Conservation (phyloP, 1,140 invertebrate genomes). For the Eurosta solidaginis region DNA sequence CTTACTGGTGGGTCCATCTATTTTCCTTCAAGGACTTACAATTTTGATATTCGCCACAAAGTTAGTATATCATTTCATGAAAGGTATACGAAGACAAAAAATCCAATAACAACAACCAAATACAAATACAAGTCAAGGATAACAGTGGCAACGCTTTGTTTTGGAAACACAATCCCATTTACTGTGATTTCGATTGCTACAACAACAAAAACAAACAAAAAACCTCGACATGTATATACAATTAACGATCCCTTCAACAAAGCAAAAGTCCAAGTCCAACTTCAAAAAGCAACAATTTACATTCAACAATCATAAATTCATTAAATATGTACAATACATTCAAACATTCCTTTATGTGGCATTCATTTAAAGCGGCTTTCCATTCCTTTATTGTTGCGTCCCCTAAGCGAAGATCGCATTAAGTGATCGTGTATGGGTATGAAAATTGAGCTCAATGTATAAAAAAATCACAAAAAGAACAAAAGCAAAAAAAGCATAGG, state of each 20-base stretch:
- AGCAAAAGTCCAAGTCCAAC: neutral
- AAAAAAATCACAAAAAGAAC: too few species aligned
- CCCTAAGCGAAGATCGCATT: conserved; percentile 13
- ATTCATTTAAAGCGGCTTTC: neutral
- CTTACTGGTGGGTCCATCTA: too few species aligned
- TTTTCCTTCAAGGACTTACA: too few species aligned
- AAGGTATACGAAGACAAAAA: too few species aligned
- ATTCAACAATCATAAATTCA: neutral
- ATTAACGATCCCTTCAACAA: neutral
- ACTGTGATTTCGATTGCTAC: neutral
- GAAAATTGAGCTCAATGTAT: neutral
- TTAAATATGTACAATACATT: neutral
- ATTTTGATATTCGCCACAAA: too few species aligned
- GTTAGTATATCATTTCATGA: too few species aligned
- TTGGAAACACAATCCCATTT: neutral
- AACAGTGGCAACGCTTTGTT: conserved; percentile 10
- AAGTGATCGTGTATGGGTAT: neutral
- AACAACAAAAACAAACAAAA: neutral
- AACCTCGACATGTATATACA: neutral
- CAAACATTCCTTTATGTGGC: neutral
- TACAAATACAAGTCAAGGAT: neutral
- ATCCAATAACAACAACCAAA: neutral
- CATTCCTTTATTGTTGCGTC: conserved; percentile 20
- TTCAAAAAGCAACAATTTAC: neutral
- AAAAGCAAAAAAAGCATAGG: neutral